Base-by-base conservation (phyloP, 1,140 invertebrate genomes). In the Cephus cinctus region DNA sequence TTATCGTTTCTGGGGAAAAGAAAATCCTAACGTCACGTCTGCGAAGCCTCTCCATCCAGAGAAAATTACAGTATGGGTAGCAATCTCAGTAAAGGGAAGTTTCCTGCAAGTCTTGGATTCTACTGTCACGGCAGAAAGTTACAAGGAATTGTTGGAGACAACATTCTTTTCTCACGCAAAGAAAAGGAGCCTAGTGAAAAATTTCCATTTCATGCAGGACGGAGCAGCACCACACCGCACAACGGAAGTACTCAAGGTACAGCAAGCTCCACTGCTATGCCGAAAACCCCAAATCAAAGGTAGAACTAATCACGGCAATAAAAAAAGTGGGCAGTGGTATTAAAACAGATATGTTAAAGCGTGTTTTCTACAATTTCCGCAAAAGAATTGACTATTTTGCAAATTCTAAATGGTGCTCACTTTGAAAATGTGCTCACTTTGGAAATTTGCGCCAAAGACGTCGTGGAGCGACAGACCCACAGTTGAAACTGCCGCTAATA, bases 1-100 rank as follows among this genome's bases (percentile, higher is more conserved):
- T 50, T 57, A 49, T 23, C 46, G 53, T 2, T 48, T 55, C 44
- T 60, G 45, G 52, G 44, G 18, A 19, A 36, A 25, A 43, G 21
- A 50, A 23, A 52, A 56, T 47, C 52, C 55, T 21, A 12, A 21
- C 25, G 43, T 42, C 11, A 47, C 61, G 49, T 54, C 65, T 46
- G 47, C 64, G 45, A 59, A 50, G 39, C 63, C 58, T 43, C 49
- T 72, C 23, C 67, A 70, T 59, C 56, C 58, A 39, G 50, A 45
- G n/a, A 63, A 67, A 54, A 59, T 67, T 15, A 42, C 52, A 34
- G 59, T 69, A 32, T 69, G 62, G 59, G 46, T 44, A 50, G 53
- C 42, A 34, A 34, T 60, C 18, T 32, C 23, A 3, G 22, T 38
- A 47, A 34, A 34, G 20, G 51, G 49, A 11, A 49, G 51, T 8